Conservation (phyloP, 2,888 invertebrate genomes). For the Synergus itoensis region DNA sequence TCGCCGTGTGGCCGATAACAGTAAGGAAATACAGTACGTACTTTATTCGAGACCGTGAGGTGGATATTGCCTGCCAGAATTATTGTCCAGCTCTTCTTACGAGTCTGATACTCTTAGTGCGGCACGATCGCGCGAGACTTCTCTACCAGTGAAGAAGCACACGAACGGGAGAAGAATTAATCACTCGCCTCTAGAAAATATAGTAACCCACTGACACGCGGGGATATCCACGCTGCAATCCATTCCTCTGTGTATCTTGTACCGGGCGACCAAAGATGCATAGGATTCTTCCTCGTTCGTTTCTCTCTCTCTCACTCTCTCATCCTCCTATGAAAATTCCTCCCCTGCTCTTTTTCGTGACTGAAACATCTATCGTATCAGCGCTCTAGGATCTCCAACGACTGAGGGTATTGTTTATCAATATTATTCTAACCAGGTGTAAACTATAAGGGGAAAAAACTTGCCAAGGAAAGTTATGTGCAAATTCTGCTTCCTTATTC, state of each 20-base stretch:
- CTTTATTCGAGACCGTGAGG: conserved; percentile 48
- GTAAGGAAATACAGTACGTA: conserved; percentile 55
- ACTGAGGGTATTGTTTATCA: conserved; percentile 38
- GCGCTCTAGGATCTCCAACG: conserved; percentile 24
- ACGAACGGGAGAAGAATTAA: conserved; percentile 55
- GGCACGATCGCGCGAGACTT: conserved; percentile 51
- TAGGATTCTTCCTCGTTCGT: conserved; percentile 49
- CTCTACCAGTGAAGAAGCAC: conserved; percentile 49
- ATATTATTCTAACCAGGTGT: conserved; percentile 38
- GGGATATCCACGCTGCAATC: conserved; percentile 45
- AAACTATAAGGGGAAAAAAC: conserved; percentile 23
- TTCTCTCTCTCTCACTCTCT: conserved; percentile 28
- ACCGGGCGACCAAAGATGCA: conserved; percentile 48
- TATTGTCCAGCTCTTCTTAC: conserved; percentile 57
- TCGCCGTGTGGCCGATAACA: conserved; percentile 54
- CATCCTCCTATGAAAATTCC: conserved; percentile 23
- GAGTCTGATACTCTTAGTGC: conserved; percentile 50
- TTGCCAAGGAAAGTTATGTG: conserved; percentile 19
- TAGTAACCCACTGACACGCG: conserved; percentile 57
- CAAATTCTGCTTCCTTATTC: conserved; percentile 20
- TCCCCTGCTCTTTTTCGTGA: conserved; percentile 43
- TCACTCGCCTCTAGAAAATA: conserved; percentile 58
- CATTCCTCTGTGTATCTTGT: conserved; percentile 41
- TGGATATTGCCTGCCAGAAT: conserved; percentile 57
- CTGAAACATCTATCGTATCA: conserved; percentile 42